Base-by-base conservation (phyloP, 2,797 vertebrate genomes). In the Dendrocincla fuliginosa region DNA sequence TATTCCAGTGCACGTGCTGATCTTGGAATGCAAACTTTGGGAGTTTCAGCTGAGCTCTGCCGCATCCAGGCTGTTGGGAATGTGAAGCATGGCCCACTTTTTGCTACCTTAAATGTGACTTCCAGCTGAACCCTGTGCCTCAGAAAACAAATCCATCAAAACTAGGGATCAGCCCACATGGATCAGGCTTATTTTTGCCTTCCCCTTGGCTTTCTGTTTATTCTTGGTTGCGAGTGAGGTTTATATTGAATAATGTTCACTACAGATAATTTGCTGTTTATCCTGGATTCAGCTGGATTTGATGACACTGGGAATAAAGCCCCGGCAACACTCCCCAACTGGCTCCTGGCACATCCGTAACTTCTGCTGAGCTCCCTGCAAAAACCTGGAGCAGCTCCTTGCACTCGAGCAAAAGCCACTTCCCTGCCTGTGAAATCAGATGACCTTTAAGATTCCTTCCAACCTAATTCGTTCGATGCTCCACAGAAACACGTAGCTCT, bases 151-250 rank as follows among this genome's bases (percentile, higher is more conserved):
- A 89, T 6, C 39, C 35, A 19, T 35, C 30, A 10, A 46, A 91
- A 75, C 6, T 0, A 1, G 55, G 53, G 53, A 83, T 23, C 22
- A 33, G 57, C 41, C 70, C 61, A 9, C 44, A 11, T 1, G 35
- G 47, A 33, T 13, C 4, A 23, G 35, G 50, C 64, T 85, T 85
- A 57, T 76, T 82, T 65, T 53, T 46, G 46, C 17, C 84, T 92
- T 83, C 32, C 53, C 47, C 37, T 47, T 32, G 50, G 42, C 80
- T 80, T 79, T 63, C 65, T 74, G 68, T 94, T 96, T 86, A 24
- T 56, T 32, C 16, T 32, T 9, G 11, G 32, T 63, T 70, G 23
- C 19, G 59, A 56, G 59, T 13, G 60, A 68, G 25, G 64, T 37
- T 89, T 74, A 53, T 25, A 27, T 16, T 41, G 47, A 83, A 59